Base-by-base conservation (phyloP, 1,140 invertebrate species). In the Drosophila triauraria region DNA sequence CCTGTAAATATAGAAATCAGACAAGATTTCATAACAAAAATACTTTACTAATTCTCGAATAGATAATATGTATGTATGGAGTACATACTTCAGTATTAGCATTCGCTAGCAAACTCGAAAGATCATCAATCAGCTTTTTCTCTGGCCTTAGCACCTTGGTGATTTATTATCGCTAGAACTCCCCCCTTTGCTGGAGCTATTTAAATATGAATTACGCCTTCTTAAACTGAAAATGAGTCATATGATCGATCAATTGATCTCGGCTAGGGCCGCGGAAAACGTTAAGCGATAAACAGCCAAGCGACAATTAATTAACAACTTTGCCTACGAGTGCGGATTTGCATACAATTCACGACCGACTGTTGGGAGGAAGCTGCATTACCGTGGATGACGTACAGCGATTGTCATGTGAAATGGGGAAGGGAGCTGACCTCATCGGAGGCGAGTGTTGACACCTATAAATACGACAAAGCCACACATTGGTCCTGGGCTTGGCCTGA, bases 401-500 rank as follows among this genome's bases (percentile, higher is more conserved):
- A 30, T 47, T 35, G 68, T n/a, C 54, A 53, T 74, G 40, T 42
- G 40, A 43, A 46, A 53, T 74, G 40, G 42, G 47, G 42, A 62
- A 25, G 67, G 67, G 63, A 46, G 30, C 48, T 80, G 82, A 84
- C 81, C 72, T 84, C 82, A 84, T 40, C 58, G 27, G 6, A 32
- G 47, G 43, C 63, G 40, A 25, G 30, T 80, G 62, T 44, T 80
- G 63, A 48, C 65, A 71, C 43, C 58, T 56, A 10, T 47, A 80
- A 83, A 40, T 53, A 62, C 48, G 57, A 68, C 65, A 79, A 69
- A 75, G 58, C 58, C 47, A 48, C 44, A 67, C 32, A 46, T 69
- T 77, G 72, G 63, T 84, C 82, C 82, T 85, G 82, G 82, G 82
- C 78, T 68, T 61, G 82, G 82, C 65, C 62, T 48, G 48, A 43